phyloP scores from a whole-genome alignment of 2,113 vertebrate genomes.

The Columbina picui region DNA sequence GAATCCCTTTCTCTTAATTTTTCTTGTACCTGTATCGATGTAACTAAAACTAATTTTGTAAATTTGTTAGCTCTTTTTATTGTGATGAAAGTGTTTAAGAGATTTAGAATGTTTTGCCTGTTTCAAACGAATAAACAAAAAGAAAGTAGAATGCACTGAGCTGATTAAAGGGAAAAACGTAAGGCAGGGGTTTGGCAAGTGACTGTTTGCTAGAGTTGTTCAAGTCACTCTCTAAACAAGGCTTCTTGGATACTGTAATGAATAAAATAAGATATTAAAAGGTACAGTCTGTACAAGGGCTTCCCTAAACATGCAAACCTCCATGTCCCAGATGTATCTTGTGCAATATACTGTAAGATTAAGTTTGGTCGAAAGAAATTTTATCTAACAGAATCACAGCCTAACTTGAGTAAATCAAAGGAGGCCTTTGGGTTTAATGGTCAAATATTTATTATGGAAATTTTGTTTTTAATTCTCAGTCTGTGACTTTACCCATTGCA shows the following conservation, averaged over 20 bases:
- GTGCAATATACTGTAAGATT: slow-evolving; percentile 73
- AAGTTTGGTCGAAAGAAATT: slow-evolving; percentile 38
- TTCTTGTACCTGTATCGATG: slow-evolving; percentile 78
- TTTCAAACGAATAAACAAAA: slow-evolving; percentile 72
- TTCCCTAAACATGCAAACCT: slow-evolving; percentile 51
- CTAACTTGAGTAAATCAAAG: slow-evolving; percentile 44
- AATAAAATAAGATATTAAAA: slow-evolving; percentile 20
- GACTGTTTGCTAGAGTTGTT: slow-evolving; percentile 68
- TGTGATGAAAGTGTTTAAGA: slow-evolving; percentile 75
- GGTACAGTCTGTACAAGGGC: slow-evolving; percentile 54
- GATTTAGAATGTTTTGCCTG: slow-evolving; percentile 75
- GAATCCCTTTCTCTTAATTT: slow-evolving; percentile 81
- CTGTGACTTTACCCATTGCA: slow-evolving; percentile 32
- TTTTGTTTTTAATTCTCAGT: background rate
- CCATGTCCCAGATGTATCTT: slow-evolving; percentile 35
- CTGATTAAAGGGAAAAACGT: slow-evolving; percentile 88
- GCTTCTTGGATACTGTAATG: slow-evolving; percentile 58
- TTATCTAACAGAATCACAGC: slow-evolving; percentile 51
- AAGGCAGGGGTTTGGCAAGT: slow-evolving; percentile 76
- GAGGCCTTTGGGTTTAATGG: slow-evolving; percentile 59
- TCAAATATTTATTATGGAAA: slow-evolving; percentile 56
- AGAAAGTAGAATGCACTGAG: slow-evolving; percentile 91
- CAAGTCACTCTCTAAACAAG: slow-evolving; percentile 67
- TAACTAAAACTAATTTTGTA: slow-evolving; percentile 81
- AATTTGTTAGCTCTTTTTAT: slow-evolving; percentile 73